Percentiles rank a stretch among this genome's conserved stretches.
Evolutionary conservation across 2,888 invertebrate genomes (phyloP).

Genomic region (Andrena praecox): DNA sequence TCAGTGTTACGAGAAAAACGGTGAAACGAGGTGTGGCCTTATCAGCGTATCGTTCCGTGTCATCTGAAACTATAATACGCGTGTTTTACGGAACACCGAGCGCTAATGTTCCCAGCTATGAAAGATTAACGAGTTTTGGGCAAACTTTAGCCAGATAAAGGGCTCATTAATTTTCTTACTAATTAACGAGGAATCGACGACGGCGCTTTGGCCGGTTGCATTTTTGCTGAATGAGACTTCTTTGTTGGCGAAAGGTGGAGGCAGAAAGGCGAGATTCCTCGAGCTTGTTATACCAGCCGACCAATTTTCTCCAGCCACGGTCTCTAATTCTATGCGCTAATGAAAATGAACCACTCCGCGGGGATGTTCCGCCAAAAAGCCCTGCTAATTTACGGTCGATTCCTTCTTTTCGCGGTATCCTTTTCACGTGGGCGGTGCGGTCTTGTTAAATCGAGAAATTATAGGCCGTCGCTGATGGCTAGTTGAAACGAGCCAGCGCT

Average conservation of each 20-base stretch:
- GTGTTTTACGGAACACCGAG: slow-evolving; percentile 29
- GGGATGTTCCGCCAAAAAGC: slow-evolving; percentile 47
- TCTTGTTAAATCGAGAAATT: slow-evolving; percentile 16
- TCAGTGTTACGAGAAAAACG: no score
- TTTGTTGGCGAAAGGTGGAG: slow-evolving; percentile 35
- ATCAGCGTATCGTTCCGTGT: background rate
- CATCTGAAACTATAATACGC: background rate
- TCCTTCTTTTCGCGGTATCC: background rate
- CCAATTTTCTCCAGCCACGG: slow-evolving; percentile 33
- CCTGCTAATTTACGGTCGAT: slow-evolving; percentile 30
- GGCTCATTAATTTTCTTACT: slow-evolving; percentile 56
- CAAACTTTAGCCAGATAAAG: slow-evolving; percentile 39
- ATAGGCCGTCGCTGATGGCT: background rate
- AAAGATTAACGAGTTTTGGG: slow-evolving; percentile 58
- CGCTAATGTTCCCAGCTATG: slow-evolving; percentile 41
- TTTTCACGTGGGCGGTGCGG: background rate
- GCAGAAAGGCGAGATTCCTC: slow-evolving; percentile 22
- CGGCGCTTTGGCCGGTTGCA: background rate
- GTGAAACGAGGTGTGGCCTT: background rate
- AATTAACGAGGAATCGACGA: slow-evolving; percentile 55
- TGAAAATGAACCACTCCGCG: slow-evolving; percentile 24
- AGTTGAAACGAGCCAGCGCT: background rate
- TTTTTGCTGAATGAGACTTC: slow-evolving; percentile 54
- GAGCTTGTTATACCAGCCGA: slow-evolving; percentile 45
- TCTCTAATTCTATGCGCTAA: slow-evolving; percentile 29